A percentile compares a stretch with the other conserved stretches of the same genome.
Evolutionary conservation across 2,888 invertebrate species (phyloP).

Genomic region (Ennomos erosarius): DNA sequence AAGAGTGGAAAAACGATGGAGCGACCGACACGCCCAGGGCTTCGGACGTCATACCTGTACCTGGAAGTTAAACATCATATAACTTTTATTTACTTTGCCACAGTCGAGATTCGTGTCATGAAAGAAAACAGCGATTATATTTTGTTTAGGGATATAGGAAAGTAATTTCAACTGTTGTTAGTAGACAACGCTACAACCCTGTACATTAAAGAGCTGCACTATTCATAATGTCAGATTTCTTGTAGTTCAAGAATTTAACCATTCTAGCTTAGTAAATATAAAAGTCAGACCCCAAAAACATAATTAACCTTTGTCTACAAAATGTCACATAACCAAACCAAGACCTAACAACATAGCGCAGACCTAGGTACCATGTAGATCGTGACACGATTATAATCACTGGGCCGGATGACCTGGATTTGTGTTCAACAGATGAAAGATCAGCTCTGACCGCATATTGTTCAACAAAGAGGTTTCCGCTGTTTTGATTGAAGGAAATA

Average conservation of each 20-base stretch:
- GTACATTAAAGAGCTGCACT: no score
- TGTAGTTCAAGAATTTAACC: no score
- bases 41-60: conserved; percentile 97
- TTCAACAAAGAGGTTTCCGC: conserved; percentile 12
- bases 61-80: conserved; percentile 55
- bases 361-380: conserved; percentile 2
- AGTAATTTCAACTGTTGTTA: no score
- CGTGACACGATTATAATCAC: conserved; percentile 17
- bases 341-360: conserved; percentile 8
- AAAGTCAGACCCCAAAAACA: conserved; percentile 9
- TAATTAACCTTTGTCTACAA: conserved; percentile 5
- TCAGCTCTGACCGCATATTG: conserved; percentile 13
- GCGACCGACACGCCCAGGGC: conserved; percentile 98
- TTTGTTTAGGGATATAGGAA: no score
- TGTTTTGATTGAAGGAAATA: conserved; percentile 5
- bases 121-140: no score
- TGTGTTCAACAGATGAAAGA: conserved; percentile 18
- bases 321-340: conserved; percentile 14
- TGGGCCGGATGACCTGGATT: conserved; percentile 29
- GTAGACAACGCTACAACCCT: no score
- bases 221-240: no score
- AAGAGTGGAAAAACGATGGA: conserved; percentile 98
- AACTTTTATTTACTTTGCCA: no score
- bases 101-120: no score
- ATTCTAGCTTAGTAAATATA: conserved; percentile 1